Evolutionary conservation across 1,140 invertebrate genomes (phyloP), one percentile per base, ranked within the genome.

Genomic region (Batillaria attramentaria): DNA sequence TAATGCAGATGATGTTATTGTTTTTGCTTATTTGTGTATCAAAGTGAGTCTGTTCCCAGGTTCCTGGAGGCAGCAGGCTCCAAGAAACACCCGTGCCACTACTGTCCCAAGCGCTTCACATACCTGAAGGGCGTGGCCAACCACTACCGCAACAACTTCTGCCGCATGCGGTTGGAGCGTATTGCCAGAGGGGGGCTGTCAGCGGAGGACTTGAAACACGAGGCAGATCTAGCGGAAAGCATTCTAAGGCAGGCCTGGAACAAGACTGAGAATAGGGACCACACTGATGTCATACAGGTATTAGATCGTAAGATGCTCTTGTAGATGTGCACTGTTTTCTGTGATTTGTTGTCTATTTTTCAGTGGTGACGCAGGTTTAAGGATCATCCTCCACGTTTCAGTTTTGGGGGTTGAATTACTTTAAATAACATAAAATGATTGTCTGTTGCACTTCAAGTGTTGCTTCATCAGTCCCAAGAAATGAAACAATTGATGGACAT

Each of bases 121-220:
- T 88, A 86, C 77, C 83, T 84, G 20, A 87, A 87, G 75, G 84
- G 84, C 57, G 74, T 88, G 5, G 81, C 81, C 62, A 85, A 85
- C 57, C 87, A 88, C 74, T 86, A 84, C 70, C 79, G 79, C 62
- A 82, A 79, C 41, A 57, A 69, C 50, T 84, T 88, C 60, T 88
- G 87, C 81, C 60, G 75, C 24, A 81, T 86, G n/a, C 83, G 84
- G 60, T 83, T 84, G n/a, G 81, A 85, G 8, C 80, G 79, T 33
- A 37, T 77, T 33, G 68, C 76, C 6, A 79, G 78, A 18, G 83
- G 81, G 13, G 20, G 50, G 10, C 46, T 88, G 18, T 79, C 77
- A 1, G 76, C 76, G 13, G 82, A 84, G 18, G 85, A 88, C 54
- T 66, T 81, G 43, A 72, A 72, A 6, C 79, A 84, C 50, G 87